Conservation (phyloP, 2,797 vertebrate genomes). For the Esox lucius region DNA sequence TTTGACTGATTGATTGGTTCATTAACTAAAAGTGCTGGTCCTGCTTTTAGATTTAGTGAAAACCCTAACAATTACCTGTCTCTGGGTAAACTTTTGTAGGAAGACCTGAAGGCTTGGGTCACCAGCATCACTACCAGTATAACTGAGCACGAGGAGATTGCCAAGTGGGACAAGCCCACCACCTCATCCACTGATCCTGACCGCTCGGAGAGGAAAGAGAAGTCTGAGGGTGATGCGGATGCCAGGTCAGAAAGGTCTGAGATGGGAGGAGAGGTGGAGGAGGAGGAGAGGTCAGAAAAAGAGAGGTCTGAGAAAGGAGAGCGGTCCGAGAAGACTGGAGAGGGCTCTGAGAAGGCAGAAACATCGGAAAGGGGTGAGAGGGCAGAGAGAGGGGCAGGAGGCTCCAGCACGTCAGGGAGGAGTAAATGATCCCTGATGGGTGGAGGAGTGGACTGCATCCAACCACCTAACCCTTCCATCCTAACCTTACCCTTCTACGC, state of each 20-base stretch:
- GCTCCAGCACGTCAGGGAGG: constrained; percentile 79
- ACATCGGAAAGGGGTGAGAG: constrained; percentile 73
- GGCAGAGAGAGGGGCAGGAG: constrained; percentile 71
- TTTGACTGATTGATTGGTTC: neutral
- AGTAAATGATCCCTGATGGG: constrained; percentile 73
- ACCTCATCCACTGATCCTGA: constrained; percentile 85
- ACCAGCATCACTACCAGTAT: constrained; percentile 77
- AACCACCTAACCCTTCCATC: constrained; percentile 9
- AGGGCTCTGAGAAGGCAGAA: constrained; percentile 74
- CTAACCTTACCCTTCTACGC: constrained; percentile 53
- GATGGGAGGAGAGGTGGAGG: constrained; percentile 61
- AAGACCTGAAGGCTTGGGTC: constrained; percentile 89
- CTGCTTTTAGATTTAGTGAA: neutral
- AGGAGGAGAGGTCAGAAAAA: constrained; percentile 70
- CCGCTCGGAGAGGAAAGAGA: constrained; percentile 75
- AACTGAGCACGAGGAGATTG: constrained; percentile 78
- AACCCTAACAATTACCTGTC: neutral
- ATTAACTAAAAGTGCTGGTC: neutral
- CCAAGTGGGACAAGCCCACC: constrained; percentile 81
- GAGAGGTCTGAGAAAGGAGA: constrained; percentile 76
- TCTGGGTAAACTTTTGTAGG: constrained; percentile 62
- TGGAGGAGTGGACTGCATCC: constrained; percentile 16
- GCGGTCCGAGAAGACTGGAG: constrained; percentile 71
- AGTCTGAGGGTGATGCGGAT: constrained; percentile 73
- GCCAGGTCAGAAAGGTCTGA: constrained; percentile 74